Evolutionary conservation across 2,888 invertebrate species (phyloP), one percentile per base, ranked within the genome.

Genomic region (Endotricha flammealis): DNA sequence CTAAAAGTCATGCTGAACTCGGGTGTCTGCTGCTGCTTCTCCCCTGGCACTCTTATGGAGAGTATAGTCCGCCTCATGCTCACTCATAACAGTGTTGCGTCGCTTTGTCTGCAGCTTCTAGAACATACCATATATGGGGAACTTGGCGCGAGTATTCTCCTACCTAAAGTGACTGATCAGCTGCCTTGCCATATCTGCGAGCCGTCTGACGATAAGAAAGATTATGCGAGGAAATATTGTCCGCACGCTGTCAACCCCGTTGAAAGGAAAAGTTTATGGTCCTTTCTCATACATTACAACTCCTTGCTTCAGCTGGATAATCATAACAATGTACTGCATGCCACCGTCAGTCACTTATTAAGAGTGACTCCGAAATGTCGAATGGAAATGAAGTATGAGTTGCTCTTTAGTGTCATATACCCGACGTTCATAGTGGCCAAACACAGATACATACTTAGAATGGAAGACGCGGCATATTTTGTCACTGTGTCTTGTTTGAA

Each of bases 1-100:
- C 59, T 90, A 1, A 85, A 88, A 43, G 88, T 88, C 1, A 88
- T 89, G 79, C 74, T 88, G 5, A 71, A 73, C 29, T 87, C 88
- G 35, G 91, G 91, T 1, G 89, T 88, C 0, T 91, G 91, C 54
- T 91, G 91, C 56, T 91, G 91, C 55, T 89, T 90, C 52, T 87
- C 90, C 0, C 83, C 90, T 0, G 85, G 79, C 7, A 59, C 72
- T 3, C 61, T 90, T 0, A 71, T 90, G 61, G 75, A 85, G 35
- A 82, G 78, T 46, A 64, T 88, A 7, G 83, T 89, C 0, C 64
- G 87, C 10, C 65, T 90, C 22, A 71, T 90, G 58, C 50, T 82
- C 36, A 73, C 80, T 1, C 80, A 79, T 41, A 63, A 57, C 46
- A 58, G 64, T 12, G 70, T 70, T 4, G 79, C 88, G 12, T 48